Evolutionary conservation across 2,888 invertebrate species (phyloP), one percentile per base, ranked within the genome.

Genomic region (Leptogaster cylindrica): DNA sequence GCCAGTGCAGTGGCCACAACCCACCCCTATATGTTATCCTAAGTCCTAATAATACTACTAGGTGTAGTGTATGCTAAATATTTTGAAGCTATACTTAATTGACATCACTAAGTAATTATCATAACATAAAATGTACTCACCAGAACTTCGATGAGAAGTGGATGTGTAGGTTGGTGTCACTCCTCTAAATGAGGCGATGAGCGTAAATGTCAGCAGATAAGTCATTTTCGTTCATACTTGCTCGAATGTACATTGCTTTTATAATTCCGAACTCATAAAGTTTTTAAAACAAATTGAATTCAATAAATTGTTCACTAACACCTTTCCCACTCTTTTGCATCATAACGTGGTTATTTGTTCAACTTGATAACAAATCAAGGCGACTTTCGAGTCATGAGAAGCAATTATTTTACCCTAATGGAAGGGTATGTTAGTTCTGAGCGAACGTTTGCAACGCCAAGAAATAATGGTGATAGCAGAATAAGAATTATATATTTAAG

Each of bases 161-260:
- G 50, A 12, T n/a, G 33, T 23, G 27, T 33, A 20, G n/a, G 41
- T 23, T 8, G 25, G 36, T 14, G 50, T 44, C 20, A 46, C 31
- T 64, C 68, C 68, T 41, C 63, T 66, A n/a, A 70, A 55, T 55
- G 70, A 61, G 61, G 68, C 50, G 65, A 70, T 63, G 44, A 70
- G 66, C 25, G 68, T 68, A 48, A 70, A 58, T 55, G 70, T 68
- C 33, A 70, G 50, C 28, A 70, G 68, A 36, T 61, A 70, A 67
- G 61, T 61, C 70, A 70, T 70, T 65, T 70, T 70, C 31, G 27
- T 36, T 25, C 65, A 65, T 65, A 58, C 12, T 25, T 25, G 6
- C 18, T 2, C 25, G 23, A 36, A 41, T 58, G 23, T 52, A 52
- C 58, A 39, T 27, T 58, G 39, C 41, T 39, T 58, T 39, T 23